Evolutionary conservation across 2,113 vertebrate species (phyloP), one percentile per base, ranked within the genome.

Genomic region (Micromys minutus): DNA sequence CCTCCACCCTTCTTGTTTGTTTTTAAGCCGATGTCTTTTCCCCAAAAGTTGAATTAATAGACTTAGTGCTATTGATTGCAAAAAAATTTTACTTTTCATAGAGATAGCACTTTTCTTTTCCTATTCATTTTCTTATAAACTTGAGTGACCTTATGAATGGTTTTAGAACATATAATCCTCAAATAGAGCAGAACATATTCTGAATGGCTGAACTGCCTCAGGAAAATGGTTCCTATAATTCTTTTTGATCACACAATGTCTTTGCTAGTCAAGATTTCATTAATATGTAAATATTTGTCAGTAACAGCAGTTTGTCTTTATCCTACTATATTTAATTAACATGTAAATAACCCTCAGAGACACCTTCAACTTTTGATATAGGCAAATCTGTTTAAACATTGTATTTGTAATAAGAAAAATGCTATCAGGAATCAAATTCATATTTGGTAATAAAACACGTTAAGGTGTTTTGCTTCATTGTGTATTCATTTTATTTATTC

Each of bases 271-370:
- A 88, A 86, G 91, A 89, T 96, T 97, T 96, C 83, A 96, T 97
- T 97, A 96, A 93, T 95, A 93, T 96, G 93, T 96, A 96, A 96
- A 95, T 94, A 80, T 55, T 83, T 89, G 63, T 84, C 95, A 94
- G 75, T 89, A 89, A 75, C 39, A 92, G 72, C 87, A 89, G 13
- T 94, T 75, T 95, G 87, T 91, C 84, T 94, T 93, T 96, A 94
- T 96, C 90, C 94, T 34, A 52, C 86, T 92, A 2, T 96, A 89
- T 95, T 96, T 95, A 96, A 88, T 96, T 96, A 97, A 94, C 94
- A 94, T 90, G 85, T 91, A 95, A 97, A 97, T 97, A 93, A 97
- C 63, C 63, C 57, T 16, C 13, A 45, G 91, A 84, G 84, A 79
- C 50, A 75, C 67, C 57, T 29, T 55, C 63, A 93, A 61, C 85